phyloP scores from a whole-genome alignment of 1,140 invertebrate species.

The Papilio helenus region DNA sequence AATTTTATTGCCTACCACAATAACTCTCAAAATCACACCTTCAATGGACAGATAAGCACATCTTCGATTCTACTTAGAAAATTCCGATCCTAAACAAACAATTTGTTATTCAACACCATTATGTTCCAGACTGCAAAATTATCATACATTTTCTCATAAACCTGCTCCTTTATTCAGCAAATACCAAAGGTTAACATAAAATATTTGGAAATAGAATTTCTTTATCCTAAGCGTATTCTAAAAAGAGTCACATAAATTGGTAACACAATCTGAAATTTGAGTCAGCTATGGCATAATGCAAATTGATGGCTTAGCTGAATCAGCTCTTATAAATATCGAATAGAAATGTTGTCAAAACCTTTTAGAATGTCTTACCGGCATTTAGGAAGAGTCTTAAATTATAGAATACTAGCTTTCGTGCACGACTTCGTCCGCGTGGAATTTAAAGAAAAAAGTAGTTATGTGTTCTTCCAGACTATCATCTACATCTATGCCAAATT shows the following conservation, averaged over 20 bases:
- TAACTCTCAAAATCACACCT: slow-evolving; percentile 27
- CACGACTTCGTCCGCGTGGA: too few relatives aligned
- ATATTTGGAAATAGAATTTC: slow-evolving; percentile 30
- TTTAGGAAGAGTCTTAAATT: neutral
- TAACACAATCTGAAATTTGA: slow-evolving; percentile 46
- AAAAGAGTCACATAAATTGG: slow-evolving; percentile 46
- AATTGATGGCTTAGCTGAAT: slow-evolving; percentile 31
- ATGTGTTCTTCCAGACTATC: too few relatives aligned
- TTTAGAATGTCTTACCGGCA: neutral
- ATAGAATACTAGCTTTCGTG: neutral
- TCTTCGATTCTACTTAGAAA: slow-evolving; percentile 19
- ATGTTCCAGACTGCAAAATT: slow-evolving; percentile 33
- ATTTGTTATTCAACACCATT: slow-evolving; percentile 32
- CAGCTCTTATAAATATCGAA: slow-evolving; percentile 18
- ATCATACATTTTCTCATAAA: slow-evolving; percentile 5
- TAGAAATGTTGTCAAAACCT: slow-evolving; percentile 9
- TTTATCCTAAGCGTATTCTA: slow-evolving; percentile 35
- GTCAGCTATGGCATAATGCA: slow-evolving; percentile 21
- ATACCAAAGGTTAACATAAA: slow-evolving; percentile 12
- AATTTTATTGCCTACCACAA: slow-evolving; percentile 28
- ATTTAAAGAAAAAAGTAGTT: too few relatives aligned
- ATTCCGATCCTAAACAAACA: slow-evolving; percentile 39
- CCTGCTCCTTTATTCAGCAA: slow-evolving; percentile 12
- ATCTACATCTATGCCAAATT: too few relatives aligned
- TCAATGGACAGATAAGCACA: slow-evolving; percentile 35